Evolutionary conservation across 2,888 invertebrate genomes (phyloP).

Genomic region (Gonocerus acuteangulatus): DNA sequence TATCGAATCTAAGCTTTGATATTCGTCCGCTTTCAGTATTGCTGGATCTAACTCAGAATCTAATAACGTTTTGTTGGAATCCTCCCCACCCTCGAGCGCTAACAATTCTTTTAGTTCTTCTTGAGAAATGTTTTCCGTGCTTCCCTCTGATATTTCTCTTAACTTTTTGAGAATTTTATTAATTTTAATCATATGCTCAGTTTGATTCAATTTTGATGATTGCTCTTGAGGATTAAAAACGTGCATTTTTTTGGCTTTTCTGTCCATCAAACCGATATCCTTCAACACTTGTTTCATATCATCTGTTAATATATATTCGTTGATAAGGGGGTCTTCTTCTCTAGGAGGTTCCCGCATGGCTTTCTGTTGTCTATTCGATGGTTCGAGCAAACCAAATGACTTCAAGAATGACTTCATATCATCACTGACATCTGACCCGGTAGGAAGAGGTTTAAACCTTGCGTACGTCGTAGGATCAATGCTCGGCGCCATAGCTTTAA

Average conservation of each 20-base stretch:
- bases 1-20: conserved; percentile 42
- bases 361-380: conserved; percentile 4
- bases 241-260: conserved; percentile 32
- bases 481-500: conserved; percentile 36
- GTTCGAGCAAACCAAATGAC: conserved; percentile 44
- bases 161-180: conserved; percentile 43
- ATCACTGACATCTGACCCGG: conserved; percentile 41
- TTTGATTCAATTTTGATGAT: conserved; percentile 36
- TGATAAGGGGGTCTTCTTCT: conserved; percentile 5
- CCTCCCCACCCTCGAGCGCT: conserved; percentile 4
- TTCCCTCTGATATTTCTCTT: conserved; percentile 36
- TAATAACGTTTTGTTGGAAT: conserved; percentile 25
- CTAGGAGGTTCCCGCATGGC: not conserved
- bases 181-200: conserved; percentile 47
- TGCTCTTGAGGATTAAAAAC: conserved; percentile 29
- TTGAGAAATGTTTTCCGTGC: conserved; percentile 13
- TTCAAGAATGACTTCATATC: conserved; percentile 47
- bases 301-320: conserved; percentile 39
- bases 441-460: conserved; percentile 46
- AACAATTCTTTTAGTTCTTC: conserved; percentile 18
- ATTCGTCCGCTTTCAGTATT: not conserved
- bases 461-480: conserved; percentile 43
- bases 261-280: conserved; percentile 43
- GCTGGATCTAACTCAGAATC: not conserved
- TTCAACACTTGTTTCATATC: conserved; percentile 44